phyloP scores from a whole-genome alignment of 2,113 vertebrate species.

The Pyxicephalus adspersus region DNA sequence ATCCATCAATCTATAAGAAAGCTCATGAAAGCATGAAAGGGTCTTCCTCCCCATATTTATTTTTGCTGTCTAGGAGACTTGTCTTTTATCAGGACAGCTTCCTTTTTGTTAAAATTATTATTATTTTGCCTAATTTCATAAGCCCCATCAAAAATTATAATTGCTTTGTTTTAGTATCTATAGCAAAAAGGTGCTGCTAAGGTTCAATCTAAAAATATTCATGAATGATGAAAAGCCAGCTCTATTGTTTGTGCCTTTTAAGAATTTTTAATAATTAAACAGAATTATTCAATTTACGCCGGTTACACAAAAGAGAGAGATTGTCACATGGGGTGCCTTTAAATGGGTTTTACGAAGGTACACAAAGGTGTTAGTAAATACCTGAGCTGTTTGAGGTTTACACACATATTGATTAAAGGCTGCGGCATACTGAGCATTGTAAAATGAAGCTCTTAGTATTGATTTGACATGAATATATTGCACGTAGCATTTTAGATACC shows the following conservation, averaged over 20 bases:
- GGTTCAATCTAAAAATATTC: conserved; percentile 64
- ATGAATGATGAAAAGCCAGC: conserved; percentile 64
- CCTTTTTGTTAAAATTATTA: conserved; percentile 84
- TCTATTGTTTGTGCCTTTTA: conserved; percentile 58
- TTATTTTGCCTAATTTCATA: conserved; percentile 81
- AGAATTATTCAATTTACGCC: conserved; percentile 57
- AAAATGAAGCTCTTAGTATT: conserved; percentile 66
- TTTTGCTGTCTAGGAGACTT: conserved; percentile 85
- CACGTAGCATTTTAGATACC: conserved; percentile 73
- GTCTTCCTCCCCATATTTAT: conserved; percentile 83
- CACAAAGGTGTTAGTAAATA: conserved; percentile 36
- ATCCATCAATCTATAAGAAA: conserved; percentile 87
- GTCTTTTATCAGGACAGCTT: conserved; percentile 84
- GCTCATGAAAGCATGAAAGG: conserved; percentile 86
- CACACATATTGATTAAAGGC: conserved; percentile 69
- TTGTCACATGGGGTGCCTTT: background rate
- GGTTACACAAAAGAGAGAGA: background rate
- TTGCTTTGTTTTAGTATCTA: conserved; percentile 71
- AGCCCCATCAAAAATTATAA: conserved; percentile 76
- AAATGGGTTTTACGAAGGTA: background rate
- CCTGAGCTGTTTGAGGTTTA: conserved; percentile 61
- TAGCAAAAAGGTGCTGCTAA: conserved; percentile 67
- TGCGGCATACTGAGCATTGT: conserved; percentile 69
- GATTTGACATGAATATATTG: conserved; percentile 72
- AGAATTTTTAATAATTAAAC: conserved; percentile 60